A percentile compares a stretch with the other conserved stretches of the same genome.
phyloP scores from a whole-genome alignment of 2,888 invertebrate species.

The Leptopilina syphax region DNA sequence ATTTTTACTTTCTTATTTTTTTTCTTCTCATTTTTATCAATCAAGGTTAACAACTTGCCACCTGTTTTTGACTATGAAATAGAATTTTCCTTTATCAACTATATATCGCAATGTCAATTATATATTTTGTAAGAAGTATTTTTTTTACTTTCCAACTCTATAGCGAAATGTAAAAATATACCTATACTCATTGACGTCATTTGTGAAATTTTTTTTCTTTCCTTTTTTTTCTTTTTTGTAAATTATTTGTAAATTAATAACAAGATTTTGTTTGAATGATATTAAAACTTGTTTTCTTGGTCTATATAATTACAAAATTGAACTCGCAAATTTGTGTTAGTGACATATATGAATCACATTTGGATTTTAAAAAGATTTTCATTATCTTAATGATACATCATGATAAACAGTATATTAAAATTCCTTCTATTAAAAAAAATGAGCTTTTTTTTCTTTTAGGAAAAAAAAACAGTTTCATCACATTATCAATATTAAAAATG shows the following conservation, averaged over 20 bases:
- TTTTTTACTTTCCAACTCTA: too few relatives aligned
- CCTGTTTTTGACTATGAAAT: too few relatives aligned
- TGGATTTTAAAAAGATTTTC: constrained; percentile 12
- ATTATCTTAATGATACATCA: constrained; percentile 19
- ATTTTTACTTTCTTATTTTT: not conserved
- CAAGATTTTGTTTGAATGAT: not conserved
- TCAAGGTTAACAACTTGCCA: constrained; percentile 2
- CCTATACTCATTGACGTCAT: too few relatives aligned
- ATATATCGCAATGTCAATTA: too few relatives aligned
- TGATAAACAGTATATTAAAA: constrained; percentile 10
- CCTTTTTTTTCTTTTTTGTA: too few relatives aligned
- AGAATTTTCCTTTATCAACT: too few relatives aligned
- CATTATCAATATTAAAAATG: not conserved
- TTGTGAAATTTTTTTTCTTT: too few relatives aligned
- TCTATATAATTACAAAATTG: too few relatives aligned
- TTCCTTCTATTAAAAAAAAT: constrained; percentile 5
- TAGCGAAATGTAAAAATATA: too few relatives aligned
- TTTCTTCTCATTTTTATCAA: not conserved
- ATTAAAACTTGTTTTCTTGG: too few relatives aligned
- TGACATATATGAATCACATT: not conserved
- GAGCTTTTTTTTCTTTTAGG: not conserved
- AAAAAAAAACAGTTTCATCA: not conserved
- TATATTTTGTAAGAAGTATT: too few relatives aligned
- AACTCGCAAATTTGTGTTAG: not conserved
- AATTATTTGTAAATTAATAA: not conserved